Base-by-base conservation (phyloP, 2,888 invertebrate genomes). In the Melanostoma scalare region DNA sequence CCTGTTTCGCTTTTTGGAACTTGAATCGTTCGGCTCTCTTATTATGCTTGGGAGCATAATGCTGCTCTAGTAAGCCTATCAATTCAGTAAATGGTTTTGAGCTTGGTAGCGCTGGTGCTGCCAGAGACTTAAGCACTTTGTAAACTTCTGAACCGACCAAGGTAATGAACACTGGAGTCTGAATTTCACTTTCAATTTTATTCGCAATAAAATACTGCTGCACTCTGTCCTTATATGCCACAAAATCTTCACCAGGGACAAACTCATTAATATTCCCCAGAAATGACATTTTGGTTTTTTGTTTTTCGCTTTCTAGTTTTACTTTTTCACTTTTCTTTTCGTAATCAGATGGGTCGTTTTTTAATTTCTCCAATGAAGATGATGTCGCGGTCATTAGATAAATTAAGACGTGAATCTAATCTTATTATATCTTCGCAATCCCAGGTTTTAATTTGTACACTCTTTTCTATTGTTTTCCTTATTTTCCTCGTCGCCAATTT, bases 141-240 rank as follows among this genome's bases (percentile, higher is more conserved):
- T 68, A 61, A 31, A 60, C 40, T n/a, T 76, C 68, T 76, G 67
- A 48, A 40, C 75, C 68, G 44, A 65, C 44, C 8, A 60, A 36
- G 2, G 55, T 61, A 4, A 74, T 44, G 20, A 74, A 55, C 6
- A 61, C 52, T 46, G 56, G 63, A 36, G 53, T 74, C 35, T 56
- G 44, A 6, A 55, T 9, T 5, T 74, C 65, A 5, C 9, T 36
- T 9, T 4, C 1, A 2, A 35, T n/a, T 35, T 60, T 60, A n/a
- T 60, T 60, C 0, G 60, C 60, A 46, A 46, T 33, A 60, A 60
- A 60, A 35, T 60, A 60, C 46, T 60, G 60, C 60, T 60, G 44
- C 56, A 74, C 53, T 53, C 65, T 42, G 36, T 71, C 71, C 58
- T 58, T 50, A 8, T 71, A 71, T 4, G 58, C 56, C 38, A 5